Evolutionary conservation across 2,888 invertebrate species (phyloP).

Genomic region (Alentia gelatinosa): DNA sequence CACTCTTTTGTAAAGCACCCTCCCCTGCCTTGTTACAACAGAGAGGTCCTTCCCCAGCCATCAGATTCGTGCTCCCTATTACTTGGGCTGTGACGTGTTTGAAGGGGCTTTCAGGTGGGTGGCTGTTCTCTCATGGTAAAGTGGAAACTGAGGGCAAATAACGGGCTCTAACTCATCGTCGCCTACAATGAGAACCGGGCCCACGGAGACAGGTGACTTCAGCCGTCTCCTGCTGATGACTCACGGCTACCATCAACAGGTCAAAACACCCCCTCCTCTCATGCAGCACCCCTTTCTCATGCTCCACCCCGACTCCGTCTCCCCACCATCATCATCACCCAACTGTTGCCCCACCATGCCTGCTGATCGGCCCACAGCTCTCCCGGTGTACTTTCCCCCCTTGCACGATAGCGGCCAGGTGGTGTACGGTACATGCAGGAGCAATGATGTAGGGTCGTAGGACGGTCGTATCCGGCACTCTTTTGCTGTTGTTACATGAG

Average conservation of each 20-base stretch:
- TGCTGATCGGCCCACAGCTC: neutral
- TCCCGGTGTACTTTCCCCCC: neutral
- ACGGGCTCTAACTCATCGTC: neutral
- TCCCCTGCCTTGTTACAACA: neutral
- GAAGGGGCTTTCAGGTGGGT: neutral
- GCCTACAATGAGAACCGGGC: neutral
- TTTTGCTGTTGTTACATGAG: neutral
- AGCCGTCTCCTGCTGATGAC: neutral
- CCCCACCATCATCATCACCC: neutral
- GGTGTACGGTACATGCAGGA: neutral
- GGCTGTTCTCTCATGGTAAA: neutral
- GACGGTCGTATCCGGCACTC: neutral
- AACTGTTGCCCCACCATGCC: neutral
- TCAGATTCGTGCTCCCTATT: neutral
- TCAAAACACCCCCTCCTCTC: neutral
- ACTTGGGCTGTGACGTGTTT: neutral
- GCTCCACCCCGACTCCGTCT: neutral
- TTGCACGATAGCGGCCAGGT: neutral
- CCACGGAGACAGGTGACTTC: constrained; percentile 34
- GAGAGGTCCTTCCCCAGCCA: neutral
- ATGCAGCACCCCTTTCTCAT: neutral
- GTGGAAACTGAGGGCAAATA: neutral
- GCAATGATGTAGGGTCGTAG: neutral
- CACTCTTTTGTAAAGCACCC: neutral
- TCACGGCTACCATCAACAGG: constrained; percentile 1